Evolutionary conservation across 2,113 vertebrate species (phyloP), one percentile per base, ranked within the genome.

Genomic region (Hemiprocne comata): DNA sequence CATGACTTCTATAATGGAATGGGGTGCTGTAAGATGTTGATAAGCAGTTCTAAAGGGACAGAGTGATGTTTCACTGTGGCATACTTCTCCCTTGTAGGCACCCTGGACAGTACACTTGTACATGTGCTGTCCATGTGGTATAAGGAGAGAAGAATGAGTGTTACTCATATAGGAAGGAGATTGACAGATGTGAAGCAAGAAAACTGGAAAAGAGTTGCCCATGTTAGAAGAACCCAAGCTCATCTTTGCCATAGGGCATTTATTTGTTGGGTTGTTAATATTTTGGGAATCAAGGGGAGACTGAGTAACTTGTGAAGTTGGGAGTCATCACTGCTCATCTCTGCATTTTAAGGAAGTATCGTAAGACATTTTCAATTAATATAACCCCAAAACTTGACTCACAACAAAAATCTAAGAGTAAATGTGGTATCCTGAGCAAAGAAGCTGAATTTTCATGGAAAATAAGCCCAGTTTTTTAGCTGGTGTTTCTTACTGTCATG

Each of bases 121-220:
- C 14, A 0, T 2, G 0, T 61, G 29, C 57, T 58, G 17, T 40
- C 38, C 20, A 1, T 33, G 58, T n/a, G 50, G 64, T 77, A 1
- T 17, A 19, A 74, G 33, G 42, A 81, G 21, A 58, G 28, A 70
- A 28, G 42, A 58, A 46, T 19, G 15, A 51, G 36, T 13, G 12
- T 46, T 74, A 11, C 9, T 11, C 1, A 0, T 26, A 16, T 11
- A 28, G 26, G 36, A 81, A 64, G 0, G 6, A 86, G 29, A 31
- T 7, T 62, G 42, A 26, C 31, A 67, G 38, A 19, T 87, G 23
- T 26, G 60, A 70, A 65, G 26, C 34, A 55, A 44, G 33, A 75
- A 61, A 71, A 25, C 6, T 60, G 10, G 46, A 34, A 88, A 81
- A 33, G 29, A 11, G 28, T 74, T 14, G 2, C 44, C 58, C 10